A percentile compares a stretch with the other conserved stretches of the same genome.
phyloP scores from a whole-genome alignment of 2,797 vertebrate species.

The Tapera naevia region DNA sequence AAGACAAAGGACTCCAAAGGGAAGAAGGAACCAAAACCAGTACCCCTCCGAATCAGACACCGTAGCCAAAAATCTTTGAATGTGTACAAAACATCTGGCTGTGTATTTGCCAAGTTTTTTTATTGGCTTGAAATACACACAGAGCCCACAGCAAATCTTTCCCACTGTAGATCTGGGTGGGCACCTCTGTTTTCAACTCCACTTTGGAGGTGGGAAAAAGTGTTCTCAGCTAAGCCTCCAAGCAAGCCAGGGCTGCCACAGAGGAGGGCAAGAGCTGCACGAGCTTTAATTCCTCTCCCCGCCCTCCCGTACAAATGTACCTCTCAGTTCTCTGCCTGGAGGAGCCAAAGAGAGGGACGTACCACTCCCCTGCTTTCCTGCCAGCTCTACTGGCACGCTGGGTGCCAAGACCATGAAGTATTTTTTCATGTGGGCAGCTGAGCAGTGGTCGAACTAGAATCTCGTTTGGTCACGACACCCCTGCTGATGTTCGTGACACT shows the following conservation, averaged over 20 bases:
- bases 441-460: not conserved
- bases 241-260: not conserved
- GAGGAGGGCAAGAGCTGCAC: conserved; percentile 10
- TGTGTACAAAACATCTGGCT: not conserved
- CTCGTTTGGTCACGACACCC: not conserved
- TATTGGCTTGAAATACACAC: not conserved
- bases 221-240: not conserved
- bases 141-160: not conserved
- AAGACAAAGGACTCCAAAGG: not conserved
- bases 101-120: not conserved
- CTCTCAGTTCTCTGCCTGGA: not conserved
- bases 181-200: not conserved
- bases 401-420: fast-evolving
- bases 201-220: not conserved
- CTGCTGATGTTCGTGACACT: not conserved
- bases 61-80: not conserved
- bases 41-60: not conserved
- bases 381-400: not conserved
- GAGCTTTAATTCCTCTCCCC: conserved; percentile 6
- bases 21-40: not conserved
- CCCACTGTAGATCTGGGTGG: not conserved
- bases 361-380: not conserved
- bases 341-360: not conserved
- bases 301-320: not conserved
- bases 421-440: not conserved